Evolutionary conservation across 2,888 invertebrate species (phyloP).

Genomic region (Mesochorus sp.): DNA sequence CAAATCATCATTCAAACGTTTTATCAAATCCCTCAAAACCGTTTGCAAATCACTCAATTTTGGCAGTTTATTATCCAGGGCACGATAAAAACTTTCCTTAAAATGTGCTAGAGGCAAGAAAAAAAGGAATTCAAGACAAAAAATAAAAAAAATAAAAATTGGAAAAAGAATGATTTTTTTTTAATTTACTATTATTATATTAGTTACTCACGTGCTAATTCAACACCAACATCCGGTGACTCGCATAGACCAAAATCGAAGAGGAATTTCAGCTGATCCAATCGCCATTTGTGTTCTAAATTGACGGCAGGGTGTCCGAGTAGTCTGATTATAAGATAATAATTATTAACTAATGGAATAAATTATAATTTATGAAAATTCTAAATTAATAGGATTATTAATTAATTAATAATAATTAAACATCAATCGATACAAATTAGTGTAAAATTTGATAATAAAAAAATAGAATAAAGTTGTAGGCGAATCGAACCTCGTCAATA

Average conservation of each 20-base stretch:
- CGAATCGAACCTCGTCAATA: conserved; percentile 82
- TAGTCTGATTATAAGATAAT: too few species aligned
- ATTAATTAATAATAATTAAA: conserved; percentile 70
- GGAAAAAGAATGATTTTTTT: too few species aligned
- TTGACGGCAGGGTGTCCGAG: conserved; percentile 84
- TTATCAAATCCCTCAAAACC: conserved; percentile 85
- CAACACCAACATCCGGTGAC: conserved; percentile 84
- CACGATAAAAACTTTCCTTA: conserved; percentile 87
- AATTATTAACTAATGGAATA: too few species aligned
- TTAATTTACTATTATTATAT: conserved; percentile 46
- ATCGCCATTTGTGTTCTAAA: conserved; percentile 86
- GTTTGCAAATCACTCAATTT: conserved; percentile 86
- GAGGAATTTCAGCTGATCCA: conserved; percentile 86
- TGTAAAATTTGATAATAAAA: too few species aligned
- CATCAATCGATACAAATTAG: conserved; percentile 76
- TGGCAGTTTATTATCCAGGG: conserved; percentile 87
- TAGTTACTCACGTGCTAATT: conserved; percentile 84
- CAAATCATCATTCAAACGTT: conserved; percentile 84
- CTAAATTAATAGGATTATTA: neutral
- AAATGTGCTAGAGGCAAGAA: conserved; percentile 82
- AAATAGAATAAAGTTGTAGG: too few species aligned
- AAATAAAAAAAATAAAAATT: neutral
- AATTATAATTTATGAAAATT: neutral
- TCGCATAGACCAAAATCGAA: conserved; percentile 87
- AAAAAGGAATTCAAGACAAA: conserved; percentile 7